phyloP scores from a whole-genome alignment of 2,888 invertebrate genomes.

The Lissocephala sabroskyi region DNA sequence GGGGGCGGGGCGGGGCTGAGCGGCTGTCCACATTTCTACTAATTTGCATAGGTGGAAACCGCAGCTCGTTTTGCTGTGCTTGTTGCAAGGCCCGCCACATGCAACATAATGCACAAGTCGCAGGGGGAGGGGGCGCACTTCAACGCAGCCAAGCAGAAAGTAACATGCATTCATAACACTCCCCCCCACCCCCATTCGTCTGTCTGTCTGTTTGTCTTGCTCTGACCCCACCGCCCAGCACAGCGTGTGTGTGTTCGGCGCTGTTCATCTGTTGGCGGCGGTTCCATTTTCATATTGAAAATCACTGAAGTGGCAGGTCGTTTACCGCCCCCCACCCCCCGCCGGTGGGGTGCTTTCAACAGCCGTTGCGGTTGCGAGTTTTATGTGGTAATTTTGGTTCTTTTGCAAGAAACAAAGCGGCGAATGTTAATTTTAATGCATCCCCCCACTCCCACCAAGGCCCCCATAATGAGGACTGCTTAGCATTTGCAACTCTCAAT shows the following conservation, averaged over 20 bases:
- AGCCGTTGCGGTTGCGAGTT: conserved; percentile 22
- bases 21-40: too few relatives aligned
- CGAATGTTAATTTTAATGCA: conserved; percentile 50
- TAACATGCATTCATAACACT: conserved; percentile 17
- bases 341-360: conserved; percentile 8
- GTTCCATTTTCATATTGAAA: conserved; percentile 61
- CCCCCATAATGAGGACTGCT: conserved; percentile 43
- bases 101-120: too few relatives aligned
- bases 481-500: conserved; percentile 34
- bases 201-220: conserved; percentile 12
- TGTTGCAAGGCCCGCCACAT: too few relatives aligned
- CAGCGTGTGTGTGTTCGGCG: conserved; percentile 12
- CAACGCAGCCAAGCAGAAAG: conserved; percentile 44
- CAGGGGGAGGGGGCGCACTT: too few relatives aligned
- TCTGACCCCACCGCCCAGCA: too few relatives aligned
- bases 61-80: not conserved
- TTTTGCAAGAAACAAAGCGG: conserved; percentile 24
- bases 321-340: not conserved
- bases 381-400: conserved; percentile 42
- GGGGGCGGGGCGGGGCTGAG: too few relatives aligned
- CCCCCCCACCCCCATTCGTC: conserved; percentile 2
- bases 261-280: conserved; percentile 32
- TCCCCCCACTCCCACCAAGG: not conserved
- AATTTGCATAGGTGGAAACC: conserved; percentile 10
- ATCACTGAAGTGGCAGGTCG: conserved; percentile 59